These are phyloP conservation scores for Morpho helenor DNA, from an alignment of 2,888 invertebrate species.

Conservation along the genomic window DNA sequence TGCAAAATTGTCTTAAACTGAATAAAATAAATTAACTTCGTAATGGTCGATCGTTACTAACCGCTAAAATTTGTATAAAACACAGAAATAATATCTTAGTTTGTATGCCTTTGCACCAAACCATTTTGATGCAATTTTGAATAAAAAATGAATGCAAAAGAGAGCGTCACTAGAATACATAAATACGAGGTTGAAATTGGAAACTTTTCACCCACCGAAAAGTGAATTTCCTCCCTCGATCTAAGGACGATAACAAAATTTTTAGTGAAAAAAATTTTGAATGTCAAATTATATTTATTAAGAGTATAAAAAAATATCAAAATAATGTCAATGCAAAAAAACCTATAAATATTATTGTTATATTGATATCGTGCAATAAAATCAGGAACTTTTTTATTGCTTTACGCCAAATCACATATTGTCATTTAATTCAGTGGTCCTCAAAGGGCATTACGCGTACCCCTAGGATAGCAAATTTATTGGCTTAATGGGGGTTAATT, in stretches of 20 bases:
- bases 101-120: constrained; percentile 77
- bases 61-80: constrained; percentile 61
- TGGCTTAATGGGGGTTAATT: too few relatives aligned
- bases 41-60: constrained; percentile 33
- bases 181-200: constrained; percentile 47
- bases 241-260: constrained; percentile 61
- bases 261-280: constrained; percentile 61
- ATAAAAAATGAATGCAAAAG: constrained; percentile 48
- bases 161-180: constrained; percentile 42
- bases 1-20: constrained; percentile 59
- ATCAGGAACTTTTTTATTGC: constrained; percentile 12
- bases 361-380: background rate
- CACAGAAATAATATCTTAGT: constrained; percentile 69
- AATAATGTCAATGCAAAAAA: constrained; percentile 7
- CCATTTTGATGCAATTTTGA: constrained; percentile 45
- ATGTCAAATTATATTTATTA: constrained; percentile 42
- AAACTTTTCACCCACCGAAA: constrained; percentile 62
- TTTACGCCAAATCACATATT: constrained; percentile 3
- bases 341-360: background rate
- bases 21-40: constrained; percentile 53
- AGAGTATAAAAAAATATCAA: constrained; percentile 16
- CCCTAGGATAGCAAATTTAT: too few relatives aligned
- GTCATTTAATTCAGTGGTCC: background rate
- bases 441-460: too few relatives aligned
- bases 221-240: constrained; percentile 53